Evolutionary conservation across 2,797 vertebrate genomes (phyloP), one percentile per base, ranked within the genome.

Genomic region (Sebastes variabilis): DNA sequence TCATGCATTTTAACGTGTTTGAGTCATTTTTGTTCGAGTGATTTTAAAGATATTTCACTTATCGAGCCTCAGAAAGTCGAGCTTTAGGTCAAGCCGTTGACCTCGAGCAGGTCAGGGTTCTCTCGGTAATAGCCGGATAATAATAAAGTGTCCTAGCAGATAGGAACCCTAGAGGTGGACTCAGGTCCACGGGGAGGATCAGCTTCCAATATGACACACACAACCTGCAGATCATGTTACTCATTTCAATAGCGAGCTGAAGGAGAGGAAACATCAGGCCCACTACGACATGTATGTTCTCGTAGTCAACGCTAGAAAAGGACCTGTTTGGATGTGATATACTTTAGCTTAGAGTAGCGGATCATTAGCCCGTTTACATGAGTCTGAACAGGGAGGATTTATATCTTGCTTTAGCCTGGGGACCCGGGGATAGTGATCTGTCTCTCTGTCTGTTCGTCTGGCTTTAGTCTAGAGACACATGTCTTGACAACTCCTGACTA

Each of bases 131-230:
- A 72, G 38, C 10, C 16, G 32, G 22, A 66, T 69, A 62, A 72
- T 72, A 70, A 42, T 42, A 42, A 42, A 66, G 30, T 56, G 64
- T 16, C 64, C 38, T 2, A 20, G 32, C 58, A 82, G 75, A 54
- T 29, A 66, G 81, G 87, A 79, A 89, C 69, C 20, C 38, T 42
- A 85, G 82, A 78, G 5, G 36, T 9, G 24, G 25, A 60, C 27
- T 66, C 36, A 10, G 64, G 49, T 76, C 73, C 75, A 70, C 30
- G 2, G 85, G 85, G 82, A 80, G 78, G 61, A 66, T 90, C 79
- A 4, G 16, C 36, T 89, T 85, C 18, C 69, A 71, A 29, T 22
- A 60, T 30, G 65, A 73, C 75, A 72, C 20, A 56, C 56, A 66
- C 54, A 75, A 62, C 18, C 30, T 27, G 22, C 7, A 42, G 81